Evolutionary conservation across 2,113 vertebrate species (phyloP), one percentile per base, ranked within the genome.

Genomic region (Ctenomys sociabilis): DNA sequence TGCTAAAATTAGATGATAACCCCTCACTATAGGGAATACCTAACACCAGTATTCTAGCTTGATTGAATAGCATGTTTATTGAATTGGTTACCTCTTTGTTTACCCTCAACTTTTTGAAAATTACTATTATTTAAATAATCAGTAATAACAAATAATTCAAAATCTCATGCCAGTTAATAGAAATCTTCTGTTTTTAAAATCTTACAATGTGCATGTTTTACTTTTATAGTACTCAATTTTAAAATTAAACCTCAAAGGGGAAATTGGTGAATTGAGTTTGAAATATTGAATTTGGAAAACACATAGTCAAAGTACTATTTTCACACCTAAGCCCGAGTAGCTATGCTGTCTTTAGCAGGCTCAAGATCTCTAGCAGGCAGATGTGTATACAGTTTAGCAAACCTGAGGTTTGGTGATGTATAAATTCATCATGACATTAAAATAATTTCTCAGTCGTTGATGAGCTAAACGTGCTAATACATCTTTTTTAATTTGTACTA

Each of bases 61-160:
- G 40, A 66, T 78, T 93, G 13, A 66, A 72, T 30, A 80, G 16
- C 9, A 37, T 49, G n/a, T 24, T 4, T 54, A 35, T 52, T 28
- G 11, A 81, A 61, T 49, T 90, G n/a, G 77, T 77, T 82, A 30
- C 32, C 22, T 64, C 35, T 12, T 2, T 22, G 14, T 63, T 17
- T 32, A 78, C 91, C 7, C 13, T 92, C 43, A 22, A 68, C 9
- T 66, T 66, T 82, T 88, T 59, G n/a, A 61, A 93, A 90, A 40
- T 87, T 78, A 80, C n/a, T 70, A 0, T 64, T 80, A 16, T 89
- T 52, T 73, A 91, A 84, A 94, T 85, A 66, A 95, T 73, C 52
- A n/a, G 26, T 40, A 85, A 26, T 84, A 78, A 82, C 6, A 70
- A 1, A 35, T 11, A 19, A 92, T 52, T 81, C 7, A 72, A 68